A percentile compares a stretch with the other conserved stretches of the same genome.
These are phyloP conservation scores for Callocephalon fimbriatum DNA, from an alignment of 2,113 vertebrate genomes.

Conservation along the genomic window DNA sequence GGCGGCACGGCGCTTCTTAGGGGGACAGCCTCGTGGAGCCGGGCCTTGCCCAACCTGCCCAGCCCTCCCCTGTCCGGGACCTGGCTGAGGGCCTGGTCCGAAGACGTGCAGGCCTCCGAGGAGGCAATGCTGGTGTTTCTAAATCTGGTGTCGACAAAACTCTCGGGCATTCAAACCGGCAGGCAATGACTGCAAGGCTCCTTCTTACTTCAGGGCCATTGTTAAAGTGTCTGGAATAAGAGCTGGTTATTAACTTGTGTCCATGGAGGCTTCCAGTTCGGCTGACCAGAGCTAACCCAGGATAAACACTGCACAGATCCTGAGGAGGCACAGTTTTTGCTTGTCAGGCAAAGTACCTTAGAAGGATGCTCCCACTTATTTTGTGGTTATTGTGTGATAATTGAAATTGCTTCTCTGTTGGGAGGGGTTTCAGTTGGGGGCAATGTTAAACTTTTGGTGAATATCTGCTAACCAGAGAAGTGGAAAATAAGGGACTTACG, in stretches of 20 bases:
- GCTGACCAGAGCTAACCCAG: background rate
- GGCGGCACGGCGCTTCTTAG: background rate
- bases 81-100: background rate
- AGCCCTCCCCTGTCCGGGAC: rapidly evolving
- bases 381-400: background rate
- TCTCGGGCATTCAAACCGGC: background rate
- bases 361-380: background rate
- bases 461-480: background rate
- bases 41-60: background rate
- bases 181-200: background rate
- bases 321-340: background rate
- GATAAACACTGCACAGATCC: background rate
- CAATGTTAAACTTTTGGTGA: background rate
- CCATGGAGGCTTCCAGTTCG: background rate
- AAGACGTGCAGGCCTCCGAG: background rate
- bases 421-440: background rate
- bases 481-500: rapidly evolving
- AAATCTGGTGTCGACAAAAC: background rate
- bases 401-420: background rate
- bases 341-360: background rate
- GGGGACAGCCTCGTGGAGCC: background rate
- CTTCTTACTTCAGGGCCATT: background rate
- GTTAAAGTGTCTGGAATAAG: background rate
- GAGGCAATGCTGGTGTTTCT: background rate
- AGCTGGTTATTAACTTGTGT: background rate